These are phyloP conservation scores for Alloplasta piceator DNA, from an alignment of 2,888 invertebrate genomes.

Conservation along the genomic window DNA sequence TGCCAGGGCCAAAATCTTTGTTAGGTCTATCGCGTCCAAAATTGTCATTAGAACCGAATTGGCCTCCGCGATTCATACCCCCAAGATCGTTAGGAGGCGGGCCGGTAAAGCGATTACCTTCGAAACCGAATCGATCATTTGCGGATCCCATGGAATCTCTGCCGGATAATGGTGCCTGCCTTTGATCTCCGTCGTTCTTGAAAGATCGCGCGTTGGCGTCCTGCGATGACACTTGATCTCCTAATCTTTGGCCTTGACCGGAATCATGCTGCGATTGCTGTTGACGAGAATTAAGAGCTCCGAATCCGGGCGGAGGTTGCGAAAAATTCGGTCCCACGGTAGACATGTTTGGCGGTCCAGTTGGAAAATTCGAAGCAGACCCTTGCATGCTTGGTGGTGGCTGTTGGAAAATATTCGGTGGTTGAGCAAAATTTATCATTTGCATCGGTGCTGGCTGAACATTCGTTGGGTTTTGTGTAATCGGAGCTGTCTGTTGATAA, in stretches of 20 bases:
- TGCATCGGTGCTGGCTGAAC: slow-evolving; percentile 54
- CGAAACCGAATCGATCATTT: slow-evolving; percentile 54
- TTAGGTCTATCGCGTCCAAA: slow-evolving; percentile 58
- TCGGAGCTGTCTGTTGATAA: slow-evolving; percentile 59
- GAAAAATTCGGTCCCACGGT: slow-evolving; percentile 56
- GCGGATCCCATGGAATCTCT: slow-evolving; percentile 37
- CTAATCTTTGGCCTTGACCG: slow-evolving; percentile 58
- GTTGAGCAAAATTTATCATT: slow-evolving; percentile 18
- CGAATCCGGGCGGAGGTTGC: slow-evolving; percentile 57
- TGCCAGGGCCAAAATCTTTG: slow-evolving; percentile 55
- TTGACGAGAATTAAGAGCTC: slow-evolving; percentile 38
- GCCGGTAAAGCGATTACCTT: slow-evolving; percentile 53
- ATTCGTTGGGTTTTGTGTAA: slow-evolving; percentile 39
- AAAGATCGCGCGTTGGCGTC: slow-evolving; percentile 40
- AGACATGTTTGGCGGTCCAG: slow-evolving; percentile 50
- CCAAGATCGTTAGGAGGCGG: slow-evolving; percentile 54
- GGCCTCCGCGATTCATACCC: slow-evolving; percentile 63
- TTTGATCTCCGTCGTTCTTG: slow-evolving; percentile 51
- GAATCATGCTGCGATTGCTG: slow-evolving; percentile 36
- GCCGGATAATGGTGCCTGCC: slow-evolving; percentile 32
- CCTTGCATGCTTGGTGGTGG: slow-evolving; percentile 53
- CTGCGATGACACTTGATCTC: slow-evolving; percentile 29
- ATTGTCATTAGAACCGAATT: slow-evolving; percentile 66
- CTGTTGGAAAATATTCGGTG: slow-evolving; percentile 24
- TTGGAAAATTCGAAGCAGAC: slow-evolving; percentile 42